phyloP scores from a whole-genome alignment of 2,797 vertebrate species.

The Stomatorhinus walkeri region DNA sequence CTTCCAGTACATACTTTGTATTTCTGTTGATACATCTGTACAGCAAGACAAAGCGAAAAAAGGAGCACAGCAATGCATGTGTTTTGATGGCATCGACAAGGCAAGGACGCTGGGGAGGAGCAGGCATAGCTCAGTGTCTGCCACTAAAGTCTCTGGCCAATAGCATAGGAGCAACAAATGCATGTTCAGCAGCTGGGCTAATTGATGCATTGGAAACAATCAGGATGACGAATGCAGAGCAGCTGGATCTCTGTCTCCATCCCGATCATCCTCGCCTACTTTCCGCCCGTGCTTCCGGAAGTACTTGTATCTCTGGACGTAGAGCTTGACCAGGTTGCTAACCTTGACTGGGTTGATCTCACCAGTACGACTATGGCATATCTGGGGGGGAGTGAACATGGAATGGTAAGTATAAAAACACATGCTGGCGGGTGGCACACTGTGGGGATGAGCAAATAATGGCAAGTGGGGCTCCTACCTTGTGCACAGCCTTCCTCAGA shows the following conservation, averaged over 20 bases:
- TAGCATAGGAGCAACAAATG: conserved; percentile 22
- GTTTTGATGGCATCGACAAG: conserved; percentile 33
- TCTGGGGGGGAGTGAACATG: conserved; percentile 52
- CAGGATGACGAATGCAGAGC: conserved; percentile 51
- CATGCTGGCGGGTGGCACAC: not conserved
- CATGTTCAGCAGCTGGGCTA: conserved; percentile 21
- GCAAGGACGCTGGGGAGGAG: not conserved
- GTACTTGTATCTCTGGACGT: conserved; percentile 88
- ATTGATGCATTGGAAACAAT: conserved; percentile 27
- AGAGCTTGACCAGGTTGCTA: conserved; percentile 82
- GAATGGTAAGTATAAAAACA: not conserved
- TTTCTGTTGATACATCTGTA: conserved; percentile 46
- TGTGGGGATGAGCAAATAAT: not conserved
- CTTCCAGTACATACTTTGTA: conserved; percentile 27
- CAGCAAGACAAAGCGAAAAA: conserved; percentile 39
- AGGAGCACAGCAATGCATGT: conserved; percentile 26
- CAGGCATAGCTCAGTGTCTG: conserved; percentile 36
- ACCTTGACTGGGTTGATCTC: conserved; percentile 93
- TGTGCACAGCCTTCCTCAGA: conserved; percentile 87
- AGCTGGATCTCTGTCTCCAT: conserved; percentile 51
- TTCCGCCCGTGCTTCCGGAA: conserved; percentile 84
- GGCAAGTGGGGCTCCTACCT: conserved; percentile 57
- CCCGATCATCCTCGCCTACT: conserved; percentile 70
- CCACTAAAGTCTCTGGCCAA: conserved; percentile 35
- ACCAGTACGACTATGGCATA: conserved; percentile 90